These are phyloP conservation scores for Rhabdophis nuchalis DNA, from an alignment of 2,797 vertebrate species.

Conservation along the genomic window DNA sequence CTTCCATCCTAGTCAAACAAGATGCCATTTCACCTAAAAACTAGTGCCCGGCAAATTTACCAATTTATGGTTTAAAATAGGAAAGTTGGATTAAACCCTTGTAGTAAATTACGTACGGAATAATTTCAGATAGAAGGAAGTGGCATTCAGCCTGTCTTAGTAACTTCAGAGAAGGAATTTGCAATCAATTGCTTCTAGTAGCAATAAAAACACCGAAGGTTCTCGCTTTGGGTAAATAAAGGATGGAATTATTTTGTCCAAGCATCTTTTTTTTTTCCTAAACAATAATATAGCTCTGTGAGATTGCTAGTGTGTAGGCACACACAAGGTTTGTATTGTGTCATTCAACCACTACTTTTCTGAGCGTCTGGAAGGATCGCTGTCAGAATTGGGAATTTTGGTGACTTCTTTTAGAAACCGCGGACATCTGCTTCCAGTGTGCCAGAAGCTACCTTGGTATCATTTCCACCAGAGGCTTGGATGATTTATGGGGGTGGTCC, in stretches of 20 bases:
- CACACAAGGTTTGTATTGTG: not conserved
- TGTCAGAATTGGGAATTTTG: not conserved
- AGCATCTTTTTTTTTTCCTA: slow-evolving; percentile 27
- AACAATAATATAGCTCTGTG: not conserved
- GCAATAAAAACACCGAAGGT: not conserved
- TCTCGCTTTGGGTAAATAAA: slow-evolving; percentile 15
- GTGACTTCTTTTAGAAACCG: not conserved
- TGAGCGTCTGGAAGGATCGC: not conserved
- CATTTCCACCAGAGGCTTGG: not conserved
- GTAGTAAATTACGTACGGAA: not conserved
- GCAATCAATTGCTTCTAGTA: not conserved
- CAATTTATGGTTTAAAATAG: not conserved
- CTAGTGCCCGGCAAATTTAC: not conserved
- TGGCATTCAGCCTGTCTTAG: not conserved
- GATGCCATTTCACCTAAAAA: not conserved
- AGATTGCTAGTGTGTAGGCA: not conserved
- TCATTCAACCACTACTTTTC: not conserved
- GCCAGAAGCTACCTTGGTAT: not conserved
- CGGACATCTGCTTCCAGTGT: not conserved
- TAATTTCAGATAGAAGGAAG: not conserved
- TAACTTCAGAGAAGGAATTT: not conserved
- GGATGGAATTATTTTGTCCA: slow-evolving; percentile 21
- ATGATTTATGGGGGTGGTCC: not conserved
- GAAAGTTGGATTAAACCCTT: not conserved
- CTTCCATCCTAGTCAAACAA: not conserved